Percentiles rank a stretch among this genome's conserved stretches.
Evolutionary conservation across 2,888 invertebrate species (phyloP).

Genomic region (Cerastis rubricosa): DNA sequence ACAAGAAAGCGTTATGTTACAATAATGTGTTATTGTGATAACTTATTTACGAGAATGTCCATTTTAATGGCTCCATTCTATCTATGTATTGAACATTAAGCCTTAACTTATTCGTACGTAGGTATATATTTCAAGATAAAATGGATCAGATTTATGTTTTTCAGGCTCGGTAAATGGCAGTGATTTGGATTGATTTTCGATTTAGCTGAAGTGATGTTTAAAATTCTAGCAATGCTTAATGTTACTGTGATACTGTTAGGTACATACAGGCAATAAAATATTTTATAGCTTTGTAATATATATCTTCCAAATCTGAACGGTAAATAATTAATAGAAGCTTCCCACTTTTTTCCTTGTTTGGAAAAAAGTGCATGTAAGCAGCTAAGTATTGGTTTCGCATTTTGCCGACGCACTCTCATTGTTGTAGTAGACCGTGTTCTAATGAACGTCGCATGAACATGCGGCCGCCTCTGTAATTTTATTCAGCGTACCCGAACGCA

Average conservation of each 20-base stretch:
- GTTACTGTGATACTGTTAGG: not conserved
- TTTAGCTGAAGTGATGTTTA: constrained; percentile 28
- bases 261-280: not conserved
- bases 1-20: constrained; percentile 42
- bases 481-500: not conserved
- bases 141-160: constrained; percentile 36
- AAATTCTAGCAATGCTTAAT: constrained; percentile 6
- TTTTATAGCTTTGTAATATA: not conserved
- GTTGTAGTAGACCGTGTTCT: not conserved
- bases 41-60: constrained; percentile 58
- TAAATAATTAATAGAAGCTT: not conserved
- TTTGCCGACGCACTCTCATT: not conserved
- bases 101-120: constrained; percentile 35
- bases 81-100: constrained; percentile 46
- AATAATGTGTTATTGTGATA: constrained; percentile 61
- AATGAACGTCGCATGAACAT: not conserved
- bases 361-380: not conserved
- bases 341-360: not conserved
- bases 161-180: constrained; percentile 39
- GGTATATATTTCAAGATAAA: constrained; percentile 57
- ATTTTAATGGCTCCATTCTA: constrained; percentile 45
- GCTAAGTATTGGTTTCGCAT: not conserved
- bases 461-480: not conserved
- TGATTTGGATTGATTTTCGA: constrained; percentile 57
- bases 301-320: not conserved